phyloP scores from a whole-genome alignment of 2,113 vertebrate species.

The Mesembrinibis cayennensis region DNA sequence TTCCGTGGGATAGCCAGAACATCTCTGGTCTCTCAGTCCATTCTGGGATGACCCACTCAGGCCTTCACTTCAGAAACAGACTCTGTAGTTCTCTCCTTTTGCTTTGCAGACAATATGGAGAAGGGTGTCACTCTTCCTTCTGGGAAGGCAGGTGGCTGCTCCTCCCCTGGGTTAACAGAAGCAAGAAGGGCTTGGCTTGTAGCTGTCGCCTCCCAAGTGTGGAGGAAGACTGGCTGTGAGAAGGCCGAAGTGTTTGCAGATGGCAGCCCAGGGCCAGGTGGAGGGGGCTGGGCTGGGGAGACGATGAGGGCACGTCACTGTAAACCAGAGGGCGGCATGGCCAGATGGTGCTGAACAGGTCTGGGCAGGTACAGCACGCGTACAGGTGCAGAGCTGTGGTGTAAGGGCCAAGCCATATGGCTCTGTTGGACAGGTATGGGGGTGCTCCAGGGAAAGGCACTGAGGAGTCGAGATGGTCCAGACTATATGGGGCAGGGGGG shows the following conservation, averaged over 20 bases:
- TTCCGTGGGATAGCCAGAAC: not conserved
- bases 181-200: not conserved
- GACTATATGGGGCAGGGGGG: not conserved
- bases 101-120: not conserved
- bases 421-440: not conserved
- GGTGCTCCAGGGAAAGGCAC: not conserved
- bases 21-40: not conserved
- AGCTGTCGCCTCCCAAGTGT: not conserved
- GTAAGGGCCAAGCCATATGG: not conserved
- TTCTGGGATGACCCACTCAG: not conserved
- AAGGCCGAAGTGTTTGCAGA: not conserved
- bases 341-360: not conserved
- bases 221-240: not conserved
- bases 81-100: not conserved
- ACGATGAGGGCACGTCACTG: not conserved
- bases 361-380: not conserved
- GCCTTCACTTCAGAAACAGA: not conserved
- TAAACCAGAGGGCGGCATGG: not conserved
- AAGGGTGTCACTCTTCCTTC: not conserved
- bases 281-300: not conserved
- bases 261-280: not conserved
- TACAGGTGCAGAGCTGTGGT: not conserved
- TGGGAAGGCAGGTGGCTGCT: not conserved
- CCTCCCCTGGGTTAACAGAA: not conserved
- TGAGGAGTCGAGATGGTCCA: not conserved